Conservation (phyloP, 2,888 invertebrate species). For the Archaeoteleia sp. region DNA sequence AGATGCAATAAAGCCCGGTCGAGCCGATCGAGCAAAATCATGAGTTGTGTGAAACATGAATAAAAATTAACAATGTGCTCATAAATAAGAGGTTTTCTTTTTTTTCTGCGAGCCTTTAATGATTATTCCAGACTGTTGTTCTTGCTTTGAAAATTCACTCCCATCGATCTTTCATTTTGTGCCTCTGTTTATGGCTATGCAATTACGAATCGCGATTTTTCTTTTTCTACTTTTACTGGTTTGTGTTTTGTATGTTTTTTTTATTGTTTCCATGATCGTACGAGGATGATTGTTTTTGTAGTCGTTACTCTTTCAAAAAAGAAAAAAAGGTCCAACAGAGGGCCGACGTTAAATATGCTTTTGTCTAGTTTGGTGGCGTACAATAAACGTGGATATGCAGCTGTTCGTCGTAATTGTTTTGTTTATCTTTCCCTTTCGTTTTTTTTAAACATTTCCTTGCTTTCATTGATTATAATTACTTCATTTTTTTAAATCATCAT, state of each 20-base stretch:
- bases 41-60: slow-evolving; percentile 68
- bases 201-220: slow-evolving; percentile 38
- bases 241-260: slow-evolving; percentile 36
- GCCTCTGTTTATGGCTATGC: slow-evolving; percentile 39
- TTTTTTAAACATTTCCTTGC: slow-evolving; percentile 27
- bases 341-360: slow-evolving; percentile 49
- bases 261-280: slow-evolving; percentile 41
- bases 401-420: slow-evolving; percentile 51
- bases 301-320: slow-evolving; percentile 22
- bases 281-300: slow-evolving; percentile 37
- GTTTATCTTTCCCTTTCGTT: slow-evolving; percentile 25
- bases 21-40: slow-evolving; percentile 63
- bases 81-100: slow-evolving; percentile 71
- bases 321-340: slow-evolving; percentile 36
- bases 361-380: slow-evolving; percentile 51
- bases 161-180: slow-evolving; percentile 43
- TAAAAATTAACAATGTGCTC: slow-evolving; percentile 73
- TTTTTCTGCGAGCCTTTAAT: slow-evolving; percentile 69
- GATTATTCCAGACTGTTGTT: slow-evolving; percentile 53
- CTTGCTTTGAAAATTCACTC: slow-evolving; percentile 38
- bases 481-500: slow-evolving; percentile 46
- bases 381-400: slow-evolving; percentile 60
- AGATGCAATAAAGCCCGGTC: slow-evolving; percentile 58
- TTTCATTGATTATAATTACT: slow-evolving; percentile 50
- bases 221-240: slow-evolving; percentile 22